Evolutionary conservation across 2,888 invertebrate genomes (phyloP).

Genomic region (Hylaea fasciaria): DNA sequence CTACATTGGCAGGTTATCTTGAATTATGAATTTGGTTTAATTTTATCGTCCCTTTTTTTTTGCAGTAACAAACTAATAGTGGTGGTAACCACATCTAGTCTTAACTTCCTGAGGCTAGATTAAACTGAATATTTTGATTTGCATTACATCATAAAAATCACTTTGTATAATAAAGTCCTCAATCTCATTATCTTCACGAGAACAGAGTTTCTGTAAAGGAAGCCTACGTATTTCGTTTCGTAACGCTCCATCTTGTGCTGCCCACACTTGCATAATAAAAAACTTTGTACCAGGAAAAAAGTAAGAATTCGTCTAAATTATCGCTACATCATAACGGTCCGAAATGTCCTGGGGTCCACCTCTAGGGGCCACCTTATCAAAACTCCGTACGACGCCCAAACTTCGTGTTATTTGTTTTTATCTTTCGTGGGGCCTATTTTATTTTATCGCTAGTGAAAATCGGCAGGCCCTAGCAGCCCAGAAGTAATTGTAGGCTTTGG

Average conservation of each 20-base stretch:
- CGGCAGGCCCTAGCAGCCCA: neutral
- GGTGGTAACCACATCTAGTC: too few species aligned
- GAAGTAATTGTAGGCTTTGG: conserved; percentile 16
- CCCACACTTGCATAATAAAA: conserved; percentile 21
- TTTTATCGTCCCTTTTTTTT: too few species aligned
- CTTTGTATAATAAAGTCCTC: too few species aligned
- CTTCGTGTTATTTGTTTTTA: conserved; percentile 54
- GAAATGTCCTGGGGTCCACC: conserved; percentile 47
- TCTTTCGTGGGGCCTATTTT: conserved; percentile 42
- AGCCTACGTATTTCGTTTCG: too few species aligned
- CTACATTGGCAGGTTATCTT: too few species aligned
- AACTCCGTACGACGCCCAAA: conserved; percentile 42
- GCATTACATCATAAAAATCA: too few species aligned
- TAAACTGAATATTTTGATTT: too few species aligned
- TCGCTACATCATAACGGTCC: conserved; percentile 55
- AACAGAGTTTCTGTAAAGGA: too few species aligned
- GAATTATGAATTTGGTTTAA: too few species aligned
- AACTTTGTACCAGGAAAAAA: conserved; percentile 28
- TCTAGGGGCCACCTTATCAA: conserved; percentile 55
- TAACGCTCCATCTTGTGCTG: neutral
- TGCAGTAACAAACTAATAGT: too few species aligned
- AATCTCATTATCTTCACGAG: too few species aligned
- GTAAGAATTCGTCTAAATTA: conserved; percentile 48
- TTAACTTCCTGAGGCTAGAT: too few species aligned
- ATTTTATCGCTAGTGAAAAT: conserved; percentile 22